Conservation (phyloP, 2,113 vertebrate genomes). For the Accipiter virgatus region DNA sequence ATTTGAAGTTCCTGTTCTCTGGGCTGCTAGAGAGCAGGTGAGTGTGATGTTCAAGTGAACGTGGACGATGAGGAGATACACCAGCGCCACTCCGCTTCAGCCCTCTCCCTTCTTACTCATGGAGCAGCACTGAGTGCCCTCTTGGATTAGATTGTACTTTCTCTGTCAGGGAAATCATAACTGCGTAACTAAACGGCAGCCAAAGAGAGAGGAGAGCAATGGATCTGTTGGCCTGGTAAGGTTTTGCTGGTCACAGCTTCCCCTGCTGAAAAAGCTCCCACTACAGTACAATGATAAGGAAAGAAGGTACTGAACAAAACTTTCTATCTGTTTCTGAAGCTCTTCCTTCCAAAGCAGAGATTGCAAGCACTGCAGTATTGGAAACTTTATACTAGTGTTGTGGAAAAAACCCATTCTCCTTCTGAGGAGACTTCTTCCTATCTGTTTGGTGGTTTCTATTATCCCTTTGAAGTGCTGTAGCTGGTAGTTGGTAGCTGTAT, state of each 20-base stretch:
- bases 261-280: neutral
- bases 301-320: neutral
- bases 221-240: neutral
- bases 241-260: neutral
- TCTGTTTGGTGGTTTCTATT: neutral
- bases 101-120: constrained; percentile 47
- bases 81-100: constrained; percentile 13
- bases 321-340: neutral
- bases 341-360: neutral
- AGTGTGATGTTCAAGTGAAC: neutral
- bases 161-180: neutral
- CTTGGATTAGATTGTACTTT: neutral
- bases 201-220: neutral
- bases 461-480: constrained; percentile 14
- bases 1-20: neutral
- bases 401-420: neutral
- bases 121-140: neutral
- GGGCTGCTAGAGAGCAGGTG: constrained; percentile 37
- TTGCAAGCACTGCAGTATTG: neutral
- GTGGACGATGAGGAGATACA: neutral
- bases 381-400: neutral
- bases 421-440: neutral
- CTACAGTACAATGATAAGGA: neutral
- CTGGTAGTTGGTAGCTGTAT: neutral
- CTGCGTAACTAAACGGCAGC: neutral